Base-by-base conservation (phyloP, 2,888 invertebrate genomes). In the Ferdinandea cuprea region DNA sequence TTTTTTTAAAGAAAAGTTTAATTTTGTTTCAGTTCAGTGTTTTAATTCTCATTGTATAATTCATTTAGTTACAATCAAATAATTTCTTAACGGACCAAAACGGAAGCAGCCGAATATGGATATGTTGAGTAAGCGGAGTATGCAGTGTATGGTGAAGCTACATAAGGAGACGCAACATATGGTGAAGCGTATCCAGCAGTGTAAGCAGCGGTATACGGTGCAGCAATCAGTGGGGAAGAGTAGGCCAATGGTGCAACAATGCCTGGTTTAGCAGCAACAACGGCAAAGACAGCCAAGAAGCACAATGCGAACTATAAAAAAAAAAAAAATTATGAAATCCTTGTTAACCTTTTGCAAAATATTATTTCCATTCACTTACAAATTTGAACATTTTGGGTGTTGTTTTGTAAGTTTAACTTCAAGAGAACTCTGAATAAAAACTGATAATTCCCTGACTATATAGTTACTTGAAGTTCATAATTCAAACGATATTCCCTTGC, bases 81-180 rank as follows among this genome's bases (percentile, higher is more conserved):
- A 9, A 8, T n/a, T 71, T 19, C 65, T 77, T 71, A 81, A 81
- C 81, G 81, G 17, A 77, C 81, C 37, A 77, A 61, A 50, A 76
- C 61, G 37, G 80, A n/a, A 56, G 66, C 73, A 30, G 66, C 66
- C 46, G 77, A 59, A 35, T 81, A 77, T 40, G 81, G 81, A 8
- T 78, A 83, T 6, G 78, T 78, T 11, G 83, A 83, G 56, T 83
- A 78, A 37, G 83, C 78, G 4, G 72, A 72, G 42, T 83, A 83
- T 30, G 77, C 81, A 6, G 61, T 46, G 15, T 83, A 77, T 5
- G 83, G 63, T 0, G 78, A 66, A 0, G 83, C 77, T 9, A 81
- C 77, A 48, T 81, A 81, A 0, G 81, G 81, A 5, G 81, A 80
- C 1, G 65, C 56, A 3, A 28, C 44, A 54, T 76, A 72, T 8